Evolutionary conservation across 2,888 invertebrate genomes (phyloP).

Genomic region (Agonopterix subpropinquella): DNA sequence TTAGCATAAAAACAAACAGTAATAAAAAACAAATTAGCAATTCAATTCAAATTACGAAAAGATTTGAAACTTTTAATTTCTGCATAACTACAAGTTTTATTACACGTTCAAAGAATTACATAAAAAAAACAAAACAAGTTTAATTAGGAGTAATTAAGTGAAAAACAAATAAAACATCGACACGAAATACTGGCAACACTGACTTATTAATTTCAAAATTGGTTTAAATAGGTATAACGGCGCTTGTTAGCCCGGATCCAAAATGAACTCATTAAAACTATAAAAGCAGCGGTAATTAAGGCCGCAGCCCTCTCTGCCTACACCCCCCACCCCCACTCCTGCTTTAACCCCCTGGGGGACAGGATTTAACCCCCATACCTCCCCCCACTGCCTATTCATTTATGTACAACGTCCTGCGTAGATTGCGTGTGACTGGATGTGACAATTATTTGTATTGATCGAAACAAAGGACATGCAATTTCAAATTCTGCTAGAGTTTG

Average conservation of each 20-base stretch:
- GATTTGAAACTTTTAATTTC: too few relatives aligned
- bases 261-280: slow-evolving; percentile 86
- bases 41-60: too few relatives aligned
- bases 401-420: slow-evolving; percentile 16
- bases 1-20: too few relatives aligned
- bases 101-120: not conserved
- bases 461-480: too few relatives aligned
- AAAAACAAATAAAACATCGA: slow-evolving; percentile 8
- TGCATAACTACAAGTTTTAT: too few relatives aligned
- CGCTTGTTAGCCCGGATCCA: slow-evolving; percentile 79
- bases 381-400: slow-evolving; percentile 20
- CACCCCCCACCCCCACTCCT: slow-evolving; percentile 27
- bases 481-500: too few relatives aligned
- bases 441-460: slow-evolving; percentile 2
- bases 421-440: slow-evolving; percentile 20
- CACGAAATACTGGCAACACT: slow-evolving; percentile 31
- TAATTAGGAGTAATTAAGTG: too few relatives aligned
- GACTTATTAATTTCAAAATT: slow-evolving; percentile 74
- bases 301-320: slow-evolving; percentile 43
- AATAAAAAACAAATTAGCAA: too few relatives aligned
- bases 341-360: slow-evolving; percentile 30
- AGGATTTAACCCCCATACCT: slow-evolving; percentile 39
- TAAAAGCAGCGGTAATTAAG: slow-evolving; percentile 84
- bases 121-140: not conserved
- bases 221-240: slow-evolving; percentile 73